Percentiles rank a stretch among this genome's conserved stretches.
These are phyloP conservation scores for Zophobas atratus DNA, from an alignment of 1,140 invertebrate species.

Conservation along the genomic window DNA sequence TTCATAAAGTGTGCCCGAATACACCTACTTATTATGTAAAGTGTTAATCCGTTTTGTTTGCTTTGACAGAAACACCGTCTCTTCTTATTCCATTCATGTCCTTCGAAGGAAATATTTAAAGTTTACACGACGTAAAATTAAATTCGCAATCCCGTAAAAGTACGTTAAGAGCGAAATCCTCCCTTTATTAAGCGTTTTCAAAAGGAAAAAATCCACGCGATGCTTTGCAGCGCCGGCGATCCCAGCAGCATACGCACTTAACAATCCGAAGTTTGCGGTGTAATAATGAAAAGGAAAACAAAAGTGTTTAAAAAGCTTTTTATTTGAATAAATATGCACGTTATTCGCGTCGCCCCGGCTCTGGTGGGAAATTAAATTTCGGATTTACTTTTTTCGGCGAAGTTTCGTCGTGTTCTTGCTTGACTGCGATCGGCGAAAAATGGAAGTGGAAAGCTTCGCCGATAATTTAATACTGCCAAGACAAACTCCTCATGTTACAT, in stretches of 20 bases:
- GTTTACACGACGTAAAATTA: constrained; percentile 37
- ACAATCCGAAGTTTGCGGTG: constrained; percentile 12
- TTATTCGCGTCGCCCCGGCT: constrained; percentile 33
- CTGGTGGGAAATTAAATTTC: constrained; percentile 36
- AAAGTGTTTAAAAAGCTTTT: constrained; percentile 41
- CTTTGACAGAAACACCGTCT: constrained; percentile 35
- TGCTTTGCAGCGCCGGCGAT: neutral
- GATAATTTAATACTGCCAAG: constrained; percentile 18
- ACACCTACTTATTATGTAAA: constrained; percentile 40
- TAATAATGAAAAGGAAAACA: constrained; percentile 36
- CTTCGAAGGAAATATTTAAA: constrained; percentile 25
- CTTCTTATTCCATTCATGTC: constrained; percentile 38
- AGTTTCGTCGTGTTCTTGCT: constrained; percentile 23
- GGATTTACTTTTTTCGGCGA: constrained; percentile 24
- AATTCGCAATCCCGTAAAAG: constrained; percentile 22
- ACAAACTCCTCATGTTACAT: constrained; percentile 24
- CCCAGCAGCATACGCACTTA: neutral
- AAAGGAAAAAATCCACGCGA: neutral
- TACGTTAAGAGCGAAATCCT: constrained; percentile 8
- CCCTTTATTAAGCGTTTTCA: constrained; percentile 4
- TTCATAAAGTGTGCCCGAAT: constrained; percentile 27
- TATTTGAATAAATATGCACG: constrained; percentile 39
- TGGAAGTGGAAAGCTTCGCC: neutral
- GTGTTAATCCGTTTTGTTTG: constrained; percentile 42
- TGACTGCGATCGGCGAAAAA: constrained; percentile 3